Evolutionary conservation across 2,113 vertebrate genomes (phyloP).

Genomic region (Callithrix jacchus): DNA sequence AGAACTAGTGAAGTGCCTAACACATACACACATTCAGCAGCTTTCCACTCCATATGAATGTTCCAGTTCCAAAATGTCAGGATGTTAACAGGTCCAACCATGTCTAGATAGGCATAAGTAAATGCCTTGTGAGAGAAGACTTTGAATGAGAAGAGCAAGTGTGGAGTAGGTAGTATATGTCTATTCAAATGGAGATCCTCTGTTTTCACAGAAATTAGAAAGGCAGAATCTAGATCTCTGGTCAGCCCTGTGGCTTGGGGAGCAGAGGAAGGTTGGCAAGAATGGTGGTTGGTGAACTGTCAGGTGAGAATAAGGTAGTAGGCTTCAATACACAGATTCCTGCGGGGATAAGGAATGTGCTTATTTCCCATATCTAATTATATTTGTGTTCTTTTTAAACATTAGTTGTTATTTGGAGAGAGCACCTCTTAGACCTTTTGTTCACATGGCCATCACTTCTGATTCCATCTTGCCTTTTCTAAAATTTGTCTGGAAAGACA

Average conservation of each 20-base stretch:
- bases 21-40: not conserved
- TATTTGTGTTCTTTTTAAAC: not conserved
- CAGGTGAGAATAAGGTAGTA: not conserved
- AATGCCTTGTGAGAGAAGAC: not conserved
- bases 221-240: not conserved
- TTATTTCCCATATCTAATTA: not conserved
- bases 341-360: not conserved
- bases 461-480: not conserved
- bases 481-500: not conserved
- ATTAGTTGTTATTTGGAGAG: not conserved
- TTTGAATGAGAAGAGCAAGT: not conserved
- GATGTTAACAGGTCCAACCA: not conserved
- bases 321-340: not conserved
- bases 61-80: not conserved
- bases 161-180: not conserved
- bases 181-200: not conserved
- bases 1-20: not conserved
- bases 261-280: not conserved
- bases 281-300: not conserved
- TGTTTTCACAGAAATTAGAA: not conserved
- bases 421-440: not conserved
- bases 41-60: not conserved
- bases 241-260: not conserved
- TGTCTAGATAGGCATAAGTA: not conserved
- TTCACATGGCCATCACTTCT: not conserved